phyloP scores from a whole-genome alignment of 53 echinoderm and acorn worm species.

The Echinometra lucunter region DNA sequence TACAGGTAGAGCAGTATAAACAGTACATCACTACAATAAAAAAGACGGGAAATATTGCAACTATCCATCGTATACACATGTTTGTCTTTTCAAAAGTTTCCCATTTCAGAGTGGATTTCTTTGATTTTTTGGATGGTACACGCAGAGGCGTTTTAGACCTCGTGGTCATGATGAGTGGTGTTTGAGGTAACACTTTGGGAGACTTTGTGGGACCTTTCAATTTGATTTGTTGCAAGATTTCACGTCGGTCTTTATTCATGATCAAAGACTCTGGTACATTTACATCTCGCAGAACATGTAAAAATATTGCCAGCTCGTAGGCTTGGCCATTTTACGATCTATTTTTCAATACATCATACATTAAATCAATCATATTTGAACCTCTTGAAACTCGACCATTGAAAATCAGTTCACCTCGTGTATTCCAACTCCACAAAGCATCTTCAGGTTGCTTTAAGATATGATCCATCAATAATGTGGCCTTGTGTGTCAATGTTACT shows the following conservation, averaged over 20 bases:
- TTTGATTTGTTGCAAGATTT: conserved; percentile 65
- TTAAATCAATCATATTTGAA: conserved; percentile 72
- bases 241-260: conserved; percentile 61
- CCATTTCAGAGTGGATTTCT: not conserved
- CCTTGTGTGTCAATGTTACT: not conserved
- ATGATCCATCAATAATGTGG: conserved; percentile 31
- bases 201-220: not conserved
- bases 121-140: not conserved
- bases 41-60: not conserved
- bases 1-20: no score
- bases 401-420: conserved; percentile 60
- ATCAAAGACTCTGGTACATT: conserved; percentile 75
- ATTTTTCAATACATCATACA: conserved; percentile 59
- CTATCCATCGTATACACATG: no score
- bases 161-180: not conserved
- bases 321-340: conserved; percentile 68
- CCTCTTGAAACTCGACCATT: conserved; percentile 48
- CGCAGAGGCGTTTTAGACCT: not conserved
- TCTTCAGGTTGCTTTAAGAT: not conserved
- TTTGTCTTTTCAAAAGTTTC: conserved; percentile 5
- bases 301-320: conserved; percentile 72
- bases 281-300: conserved; percentile 30
- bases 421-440: conserved; percentile 48
- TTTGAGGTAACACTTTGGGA: conserved; percentile 16
- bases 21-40: no score